Base-by-base conservation (phyloP, 1,140 invertebrate species). In the Drosophila repletoides region DNA sequence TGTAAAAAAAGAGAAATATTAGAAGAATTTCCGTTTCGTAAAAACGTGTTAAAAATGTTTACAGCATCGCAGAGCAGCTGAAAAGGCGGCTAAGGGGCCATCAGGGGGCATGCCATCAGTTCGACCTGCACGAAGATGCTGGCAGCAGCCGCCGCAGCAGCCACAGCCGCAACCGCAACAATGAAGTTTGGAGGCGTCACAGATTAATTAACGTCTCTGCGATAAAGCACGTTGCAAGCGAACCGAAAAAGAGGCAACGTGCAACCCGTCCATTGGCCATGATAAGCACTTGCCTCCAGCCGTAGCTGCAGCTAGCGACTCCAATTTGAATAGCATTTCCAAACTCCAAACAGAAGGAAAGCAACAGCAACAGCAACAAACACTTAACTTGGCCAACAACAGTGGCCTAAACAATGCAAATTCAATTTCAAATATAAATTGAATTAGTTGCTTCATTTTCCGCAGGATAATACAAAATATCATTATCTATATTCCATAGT, bases 201-300 rank as follows among this genome's bases (percentile, higher is more conserved):
- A 84, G 79, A 83, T 83, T 83, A 83, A 84, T 84, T 84, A 83
- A 60, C 79, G 74, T 84, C 79, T 79, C 51, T 72, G 70, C 65
- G 79, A 83, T 83, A 83, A 79, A 56, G 79, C 79, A 83, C 79
- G 79, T 84, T 64, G 74, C 51, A 68, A 26, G 34, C 51, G n/a
- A n/a, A n/a, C n/a, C n/a, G n/a, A 28, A 45, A 53, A 68, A 60
- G 38, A 38, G 51, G 48, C 64, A 43, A 24, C 40, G 19, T 7
- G 21, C 31, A 48, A 31, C 43, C 26, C 49, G n/a, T 36, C 34
- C 64, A 66, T n/a, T 58, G 14, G 24, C 22, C 22, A 53, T 46
- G 21, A 38, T 38, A 64, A 59, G 22, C 43, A 49, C 52, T 56
- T 43, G 15, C 29, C 36, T 41, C 5, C 38, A 53, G 19, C 34